phyloP scores from a whole-genome alignment of 2,797 vertebrate genomes.

The Ptychadena robeensis region DNA sequence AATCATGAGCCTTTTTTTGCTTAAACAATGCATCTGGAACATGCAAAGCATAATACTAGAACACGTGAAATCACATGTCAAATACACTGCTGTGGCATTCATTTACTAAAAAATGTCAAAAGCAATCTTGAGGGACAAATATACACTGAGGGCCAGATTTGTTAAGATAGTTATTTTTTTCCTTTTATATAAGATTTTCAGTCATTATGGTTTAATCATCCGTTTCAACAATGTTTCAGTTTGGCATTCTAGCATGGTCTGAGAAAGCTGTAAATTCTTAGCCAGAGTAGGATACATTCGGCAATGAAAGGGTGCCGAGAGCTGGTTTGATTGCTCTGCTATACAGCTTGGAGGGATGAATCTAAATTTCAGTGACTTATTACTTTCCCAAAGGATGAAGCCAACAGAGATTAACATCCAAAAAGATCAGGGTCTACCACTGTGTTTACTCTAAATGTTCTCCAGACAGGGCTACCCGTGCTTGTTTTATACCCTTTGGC shows the following conservation, averaged over 20 bases:
- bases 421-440: conserved; percentile 34
- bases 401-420: conserved; percentile 55
- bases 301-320: conserved; percentile 31
- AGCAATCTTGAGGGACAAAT: too few relatives aligned
- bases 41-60: too few relatives aligned
- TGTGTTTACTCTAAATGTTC: conserved; percentile 57
- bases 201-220: too few relatives aligned
- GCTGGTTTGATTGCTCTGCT: neutral
- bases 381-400: conserved; percentile 50
- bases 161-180: neutral
- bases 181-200: neutral
- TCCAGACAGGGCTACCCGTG: conserved; percentile 50
- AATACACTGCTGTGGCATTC: too few relatives aligned
- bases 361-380: conserved; percentile 48
- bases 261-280: conserved; percentile 1
- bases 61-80: too few relatives aligned
- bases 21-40: too few relatives aligned
- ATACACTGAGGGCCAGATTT: too few relatives aligned
- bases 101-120: too few relatives aligned
- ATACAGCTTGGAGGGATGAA: conserved; percentile 16
- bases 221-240: neutral
- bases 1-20: too few relatives aligned
- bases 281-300: neutral
- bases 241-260: neutral
- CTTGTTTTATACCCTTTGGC: conserved; percentile 49